Percentiles rank a stretch among this genome's conserved stretches.
Evolutionary conservation across 1,140 invertebrate genomes (phyloP).

Genomic region (Aphaenogaster rudis): DNA sequence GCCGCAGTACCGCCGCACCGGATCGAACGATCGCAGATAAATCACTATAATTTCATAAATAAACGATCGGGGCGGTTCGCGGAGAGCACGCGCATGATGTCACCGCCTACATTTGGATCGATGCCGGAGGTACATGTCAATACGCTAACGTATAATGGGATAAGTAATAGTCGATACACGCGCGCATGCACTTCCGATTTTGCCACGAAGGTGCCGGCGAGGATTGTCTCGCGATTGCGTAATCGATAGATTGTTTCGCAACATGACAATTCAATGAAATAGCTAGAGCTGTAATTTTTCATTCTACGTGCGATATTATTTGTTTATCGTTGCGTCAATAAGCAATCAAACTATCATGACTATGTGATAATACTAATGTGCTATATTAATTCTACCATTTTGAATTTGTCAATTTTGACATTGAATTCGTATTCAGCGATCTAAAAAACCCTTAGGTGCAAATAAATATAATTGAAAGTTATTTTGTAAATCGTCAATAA

Average conservation of each 20-base stretch:
- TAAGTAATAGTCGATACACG: conserved; percentile 38
- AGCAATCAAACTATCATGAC: neutral
- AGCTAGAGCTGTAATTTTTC: neutral
- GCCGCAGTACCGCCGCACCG: conserved; percentile 2
- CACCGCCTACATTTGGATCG: conserved; percentile 69
- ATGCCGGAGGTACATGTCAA: conserved; percentile 51
- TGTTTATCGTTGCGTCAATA: neutral
- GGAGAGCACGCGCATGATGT: conserved; percentile 69
- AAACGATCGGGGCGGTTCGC: conserved; percentile 48
- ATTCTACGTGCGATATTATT: neutral
- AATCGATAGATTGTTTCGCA: conserved; percentile 3
- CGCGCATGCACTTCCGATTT: conserved; percentile 35
- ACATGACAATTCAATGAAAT: neutral
- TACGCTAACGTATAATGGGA: conserved; percentile 36
- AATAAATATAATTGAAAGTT: no score
- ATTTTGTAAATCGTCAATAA: no score
- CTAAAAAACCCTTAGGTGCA: no score
- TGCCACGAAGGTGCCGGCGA: neutral
- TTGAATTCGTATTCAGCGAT: no score
- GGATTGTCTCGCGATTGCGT: neutral
- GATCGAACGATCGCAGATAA: conserved; percentile 58
- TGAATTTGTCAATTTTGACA: no score
- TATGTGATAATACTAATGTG: neutral
- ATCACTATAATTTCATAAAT: conserved; percentile 72
- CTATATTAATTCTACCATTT: no score